Base-by-base conservation (phyloP, 2,113 vertebrate genomes). In the Heliornis fulica region DNA sequence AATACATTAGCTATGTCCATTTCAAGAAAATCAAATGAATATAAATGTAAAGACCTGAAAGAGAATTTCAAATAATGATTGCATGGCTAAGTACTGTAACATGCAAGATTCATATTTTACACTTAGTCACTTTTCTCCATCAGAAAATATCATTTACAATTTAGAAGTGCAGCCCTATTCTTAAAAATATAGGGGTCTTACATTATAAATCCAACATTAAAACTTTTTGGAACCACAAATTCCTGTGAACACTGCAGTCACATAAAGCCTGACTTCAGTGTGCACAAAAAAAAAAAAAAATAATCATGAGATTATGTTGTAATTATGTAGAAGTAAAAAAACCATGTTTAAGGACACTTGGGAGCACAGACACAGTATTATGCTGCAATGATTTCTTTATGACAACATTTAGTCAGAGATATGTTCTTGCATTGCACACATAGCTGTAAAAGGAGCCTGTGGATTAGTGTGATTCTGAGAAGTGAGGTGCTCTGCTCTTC, bases 1-100 rank as follows among this genome's bases (percentile, higher is more conserved):
- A 97, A 83, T 94, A 83, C 64, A 94, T 95, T 93, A 94, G 83
- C 72, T 54, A 68, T 34, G 72, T 83, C 85, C 56, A 89, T 74
- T 95, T 25, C 84, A 23, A 87, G 34, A 40, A 84, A 60, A 40
- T 29, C 38, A 94, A 92, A 91, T 92, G 63, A 97, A 96, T 82
- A 95, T 72, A 65, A 89, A 89, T 82, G 46, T 70, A 93, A 95
- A 94, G 38, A 70, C 34, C 56, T 79, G 59, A 90, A 91, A 96
- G 89, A 90, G 56, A 34, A 94, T 93, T 95, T 94, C 89, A 92
- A 66, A 95, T 82, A 93, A 88, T 46, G 25, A 63, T 80, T 10
- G 17, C 28, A 68, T 83, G 45, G 76, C 45, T 87, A 94, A 88
- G 46, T 83, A 91, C 15, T 64, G 28, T 61, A 79, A 54, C 29